Percentiles rank a stretch among this genome's conserved stretches.
Evolutionary conservation across 2,888 invertebrate genomes (phyloP).

Genomic region (Pediacus dermestoides): DNA sequence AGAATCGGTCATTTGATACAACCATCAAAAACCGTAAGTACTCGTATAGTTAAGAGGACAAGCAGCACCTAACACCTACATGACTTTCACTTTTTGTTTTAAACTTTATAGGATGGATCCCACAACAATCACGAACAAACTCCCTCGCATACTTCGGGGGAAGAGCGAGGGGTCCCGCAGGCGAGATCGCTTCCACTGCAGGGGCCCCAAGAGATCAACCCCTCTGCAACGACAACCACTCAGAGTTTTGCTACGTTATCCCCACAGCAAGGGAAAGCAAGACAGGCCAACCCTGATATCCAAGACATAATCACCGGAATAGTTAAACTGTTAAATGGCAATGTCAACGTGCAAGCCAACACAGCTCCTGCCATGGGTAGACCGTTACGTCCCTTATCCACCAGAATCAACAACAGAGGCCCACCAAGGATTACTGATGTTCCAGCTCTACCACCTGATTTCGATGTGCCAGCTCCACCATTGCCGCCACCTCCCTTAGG

Average conservation of each 20-base stretch:
- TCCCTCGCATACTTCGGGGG: slow-evolving; percentile 58
- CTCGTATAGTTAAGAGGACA: slow-evolving; percentile 39
- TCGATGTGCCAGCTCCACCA: slow-evolving; percentile 56
- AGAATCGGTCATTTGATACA: slow-evolving; percentile 49
- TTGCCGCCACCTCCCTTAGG: slow-evolving; percentile 47
- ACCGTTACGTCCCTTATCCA: slow-evolving; percentile 65
- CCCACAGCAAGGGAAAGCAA: slow-evolving; percentile 46
- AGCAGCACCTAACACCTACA: slow-evolving; percentile 14
- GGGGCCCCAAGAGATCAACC: slow-evolving; percentile 61
- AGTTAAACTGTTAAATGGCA: slow-evolving; percentile 82
- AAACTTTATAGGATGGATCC: slow-evolving; percentile 3
- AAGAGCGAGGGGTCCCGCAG: slow-evolving; percentile 72
- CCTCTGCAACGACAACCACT: slow-evolving; percentile 49
- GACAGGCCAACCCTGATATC: slow-evolving; percentile 72
- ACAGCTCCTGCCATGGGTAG: slow-evolving; percentile 60
- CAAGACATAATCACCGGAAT: slow-evolving; percentile 89
- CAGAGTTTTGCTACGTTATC: slow-evolving; percentile 55
- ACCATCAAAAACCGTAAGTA: slow-evolving; percentile 55
- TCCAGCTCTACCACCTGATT: slow-evolving; percentile 66
- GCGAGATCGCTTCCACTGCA: slow-evolving; percentile 61
- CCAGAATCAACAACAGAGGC: slow-evolving; percentile 84
- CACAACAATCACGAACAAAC: slow-evolving; percentile 4
- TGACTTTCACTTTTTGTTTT: slow-evolving; percentile 3
- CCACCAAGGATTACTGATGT: slow-evolving; percentile 82
- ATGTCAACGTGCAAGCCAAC: slow-evolving; percentile 80